Evolutionary conservation across 2,797 vertebrate genomes (phyloP).

Genomic region (Lophius americanus): DNA sequence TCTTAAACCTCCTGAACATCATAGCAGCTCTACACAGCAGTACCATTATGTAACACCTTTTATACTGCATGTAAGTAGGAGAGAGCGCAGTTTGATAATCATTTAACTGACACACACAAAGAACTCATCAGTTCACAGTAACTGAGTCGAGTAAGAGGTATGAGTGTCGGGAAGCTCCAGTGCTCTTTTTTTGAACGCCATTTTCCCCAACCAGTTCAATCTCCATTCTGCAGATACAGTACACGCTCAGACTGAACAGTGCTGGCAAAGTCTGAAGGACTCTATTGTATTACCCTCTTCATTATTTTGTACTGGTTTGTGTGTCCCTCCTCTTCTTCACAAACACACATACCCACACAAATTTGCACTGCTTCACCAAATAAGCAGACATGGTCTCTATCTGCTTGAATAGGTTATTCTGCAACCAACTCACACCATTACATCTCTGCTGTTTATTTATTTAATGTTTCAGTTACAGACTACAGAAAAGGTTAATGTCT

Average conservation of each 20-base stretch:
- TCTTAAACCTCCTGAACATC: too few relatives aligned
- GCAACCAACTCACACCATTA: constrained; percentile 21
- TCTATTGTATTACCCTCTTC: constrained; percentile 27
- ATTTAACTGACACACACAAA: too few relatives aligned
- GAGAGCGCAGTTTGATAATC: too few relatives aligned
- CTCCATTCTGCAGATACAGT: constrained; percentile 41
- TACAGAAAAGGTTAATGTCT: constrained; percentile 2
- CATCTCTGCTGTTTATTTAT: background rate
- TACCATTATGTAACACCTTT: too few relatives aligned
- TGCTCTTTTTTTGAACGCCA: constrained; percentile 21
- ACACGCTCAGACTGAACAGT: constrained; percentile 15
- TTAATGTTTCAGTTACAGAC: background rate
- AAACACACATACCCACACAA: constrained; percentile 8
- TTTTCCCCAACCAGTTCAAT: constrained; percentile 40
- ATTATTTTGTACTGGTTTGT: constrained; percentile 21
- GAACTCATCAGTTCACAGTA: too few relatives aligned
- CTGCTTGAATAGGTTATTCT: constrained; percentile 25
- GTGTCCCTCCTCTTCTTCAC: constrained; percentile 7
- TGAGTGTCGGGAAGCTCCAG: constrained; percentile 23
- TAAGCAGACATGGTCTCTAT: constrained; percentile 26
- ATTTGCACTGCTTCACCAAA: constrained; percentile 8
- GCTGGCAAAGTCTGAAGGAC: constrained; percentile 48
- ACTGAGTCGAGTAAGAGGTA: constrained; percentile 25
- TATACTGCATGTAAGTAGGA: too few relatives aligned
- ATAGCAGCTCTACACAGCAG: too few relatives aligned